Evolutionary conservation across 2,797 vertebrate genomes (phyloP).

Genomic region (Ctenopoma multispine): DNA sequence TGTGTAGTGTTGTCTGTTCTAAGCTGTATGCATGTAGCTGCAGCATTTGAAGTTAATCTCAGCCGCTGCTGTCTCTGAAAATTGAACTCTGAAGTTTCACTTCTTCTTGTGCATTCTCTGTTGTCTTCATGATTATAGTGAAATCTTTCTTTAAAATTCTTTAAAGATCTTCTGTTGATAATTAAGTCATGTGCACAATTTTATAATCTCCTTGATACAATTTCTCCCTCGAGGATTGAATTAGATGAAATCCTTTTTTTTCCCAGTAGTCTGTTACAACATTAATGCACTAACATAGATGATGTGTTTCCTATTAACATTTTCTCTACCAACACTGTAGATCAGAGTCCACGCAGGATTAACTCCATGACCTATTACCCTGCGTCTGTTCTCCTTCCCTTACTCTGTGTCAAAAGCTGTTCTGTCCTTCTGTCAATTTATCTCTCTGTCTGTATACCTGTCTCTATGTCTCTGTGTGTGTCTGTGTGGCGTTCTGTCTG

Average conservation of each 20-base stretch:
- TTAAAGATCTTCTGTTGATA: not conserved
- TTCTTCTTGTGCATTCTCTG: conserved; percentile 20
- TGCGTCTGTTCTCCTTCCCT: conserved; percentile 65
- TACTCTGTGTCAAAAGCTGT: conserved; percentile 73
- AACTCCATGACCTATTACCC: conserved; percentile 26
- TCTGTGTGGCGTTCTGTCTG: conserved; percentile 69
- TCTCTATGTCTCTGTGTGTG: conserved; percentile 73
- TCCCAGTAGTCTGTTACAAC: not conserved
- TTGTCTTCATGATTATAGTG: conserved; percentile 30
- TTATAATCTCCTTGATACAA: not conserved
- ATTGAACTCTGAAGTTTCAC: conserved; percentile 23
- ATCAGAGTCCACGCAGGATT: conserved; percentile 32
- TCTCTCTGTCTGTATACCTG: conserved; percentile 83
- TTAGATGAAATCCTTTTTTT: not conserved
- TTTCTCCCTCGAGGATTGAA: not conserved
- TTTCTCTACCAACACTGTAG: conserved; percentile 24
- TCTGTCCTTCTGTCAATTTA: conserved; percentile 84
- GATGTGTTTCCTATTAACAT: conserved; percentile 12
- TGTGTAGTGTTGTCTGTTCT: conserved; percentile 45
- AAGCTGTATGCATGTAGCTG: conserved; percentile 52
- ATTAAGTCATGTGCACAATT: not conserved
- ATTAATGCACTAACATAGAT: not conserved
- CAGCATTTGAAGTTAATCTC: conserved; percentile 40
- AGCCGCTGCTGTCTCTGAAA: conserved; percentile 37
- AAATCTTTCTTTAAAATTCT: conserved; percentile 12